These are phyloP conservation scores for Phyllostomus discolor DNA, from an alignment of 2,113 vertebrate species.

Conservation along the genomic window DNA sequence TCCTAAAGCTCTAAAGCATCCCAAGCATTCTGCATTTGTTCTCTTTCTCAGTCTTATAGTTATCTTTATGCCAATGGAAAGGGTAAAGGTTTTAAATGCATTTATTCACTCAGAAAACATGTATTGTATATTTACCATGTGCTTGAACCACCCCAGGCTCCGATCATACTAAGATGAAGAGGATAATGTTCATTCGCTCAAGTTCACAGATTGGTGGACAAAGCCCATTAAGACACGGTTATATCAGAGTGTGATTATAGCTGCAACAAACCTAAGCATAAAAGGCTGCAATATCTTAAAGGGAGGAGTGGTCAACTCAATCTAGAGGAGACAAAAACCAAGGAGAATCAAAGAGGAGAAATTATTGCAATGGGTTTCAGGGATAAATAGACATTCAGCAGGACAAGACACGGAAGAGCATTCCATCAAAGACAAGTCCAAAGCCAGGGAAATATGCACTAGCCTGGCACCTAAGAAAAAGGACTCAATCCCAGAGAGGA, in stretches of 20 bases:
- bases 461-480: background rate
- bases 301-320: background rate
- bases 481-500: background rate
- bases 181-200: background rate
- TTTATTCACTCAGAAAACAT: background rate
- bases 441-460: background rate
- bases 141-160: background rate
- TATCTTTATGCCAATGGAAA: conserved; percentile 32
- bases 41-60: conserved; percentile 46
- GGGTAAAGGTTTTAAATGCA: background rate
- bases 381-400: background rate
- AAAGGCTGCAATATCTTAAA: background rate
- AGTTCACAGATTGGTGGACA: background rate
- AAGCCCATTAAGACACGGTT: background rate
- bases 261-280: background rate
- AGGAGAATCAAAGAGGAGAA: background rate
- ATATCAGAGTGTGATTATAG: background rate
- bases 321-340: background rate
- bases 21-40: conserved; percentile 52
- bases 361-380: background rate
- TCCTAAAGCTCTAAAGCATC: conserved; percentile 52
- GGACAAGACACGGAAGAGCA: background rate
- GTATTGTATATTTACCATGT: background rate
- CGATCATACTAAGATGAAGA: background rate
- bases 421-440: background rate